Percentiles rank a stretch among this genome's conserved stretches.
These are phyloP conservation scores for Orthosia cruda DNA, from an alignment of 2,888 invertebrate genomes.

Conservation along the genomic window DNA sequence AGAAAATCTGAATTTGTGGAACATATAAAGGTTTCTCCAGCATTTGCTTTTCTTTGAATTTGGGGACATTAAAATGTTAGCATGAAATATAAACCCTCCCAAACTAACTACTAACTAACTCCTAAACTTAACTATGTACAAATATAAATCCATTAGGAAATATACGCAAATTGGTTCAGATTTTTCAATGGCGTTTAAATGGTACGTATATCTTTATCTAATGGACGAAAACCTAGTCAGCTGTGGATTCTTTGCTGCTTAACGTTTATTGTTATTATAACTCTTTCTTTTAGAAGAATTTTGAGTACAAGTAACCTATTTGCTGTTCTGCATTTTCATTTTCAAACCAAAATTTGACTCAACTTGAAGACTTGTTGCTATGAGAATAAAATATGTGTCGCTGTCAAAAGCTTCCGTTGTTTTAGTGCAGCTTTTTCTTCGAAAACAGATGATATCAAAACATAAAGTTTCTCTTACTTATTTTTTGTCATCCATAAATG, in stretches of 20 bases:
- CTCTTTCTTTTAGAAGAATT: background rate
- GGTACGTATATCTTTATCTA: background rate
- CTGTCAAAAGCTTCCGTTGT: background rate
- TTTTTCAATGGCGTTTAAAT: background rate
- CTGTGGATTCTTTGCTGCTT: background rate
- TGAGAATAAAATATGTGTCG: background rate
- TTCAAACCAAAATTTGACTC: background rate
- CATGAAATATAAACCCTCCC: no score
- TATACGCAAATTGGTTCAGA: background rate
- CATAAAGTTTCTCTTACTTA: background rate
- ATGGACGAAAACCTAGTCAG: background rate
- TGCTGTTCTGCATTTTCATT: no score
- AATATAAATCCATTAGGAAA: background rate
- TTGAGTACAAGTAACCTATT: no score
- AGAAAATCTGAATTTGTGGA: no score
- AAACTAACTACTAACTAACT: no score
- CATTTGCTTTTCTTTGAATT: no score
- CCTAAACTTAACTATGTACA: background rate
- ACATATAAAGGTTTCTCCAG: no score
- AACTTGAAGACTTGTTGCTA: background rate
- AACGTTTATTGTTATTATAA: background rate
- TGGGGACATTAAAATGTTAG: no score
- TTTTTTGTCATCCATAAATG: slow-evolving; percentile 15
- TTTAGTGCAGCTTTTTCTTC: background rate
- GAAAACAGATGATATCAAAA: slow-evolving; percentile 9